Base-by-base conservation (phyloP, 2,797 vertebrate species). In the Peromyscus eremicus region DNA sequence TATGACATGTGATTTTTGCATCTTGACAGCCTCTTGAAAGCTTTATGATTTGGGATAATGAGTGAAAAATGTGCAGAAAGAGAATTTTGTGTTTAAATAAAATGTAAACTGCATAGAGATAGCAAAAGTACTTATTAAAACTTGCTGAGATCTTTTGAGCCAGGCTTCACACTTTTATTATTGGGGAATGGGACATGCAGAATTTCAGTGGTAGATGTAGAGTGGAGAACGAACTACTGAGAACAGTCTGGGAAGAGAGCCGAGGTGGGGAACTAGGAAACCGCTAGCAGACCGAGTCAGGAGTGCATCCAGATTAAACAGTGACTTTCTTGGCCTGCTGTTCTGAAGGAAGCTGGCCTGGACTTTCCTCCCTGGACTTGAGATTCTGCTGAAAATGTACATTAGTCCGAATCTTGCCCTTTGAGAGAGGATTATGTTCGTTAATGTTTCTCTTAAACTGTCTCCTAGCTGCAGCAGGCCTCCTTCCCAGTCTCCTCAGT, bases 391-490 rank as follows among this genome's bases (percentile, higher is more conserved):
- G 40, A 43, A 91, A 91, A 80, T 82, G 25, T 84, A 11, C 27
- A 82, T 87, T 82, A 82, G 62, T 68, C 23, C 93, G 93, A 85
- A 75, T 73, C 40, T 94, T 86, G 64, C 40, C n/a, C 9, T 83
- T 62, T 92, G 62, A 60, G 34, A 89, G 55, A 93, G 57, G 57
- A 49, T 84, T 96, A 76, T 43, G 86, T 86, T 89, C 34, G 91
- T 82, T 95, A 87, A 60, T 68, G 89, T 66, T 92, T 96, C 79
- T 84, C 62, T 91, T 91, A 84, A 95, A 95, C 92, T 93, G 13
- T 93, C 29, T 89, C 32, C 34, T 95, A 70, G 40, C 62, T 89
- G 79, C 16, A 25, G 83, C 34, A 0, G 16, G 13, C 37, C 57
- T 73, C 21, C 46, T 71, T 55, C 34, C 10, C 88, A 32, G 27